These are phyloP conservation scores for Phortica magna DNA, from an alignment of 2,888 invertebrate species.

Conservation along the genomic window DNA sequence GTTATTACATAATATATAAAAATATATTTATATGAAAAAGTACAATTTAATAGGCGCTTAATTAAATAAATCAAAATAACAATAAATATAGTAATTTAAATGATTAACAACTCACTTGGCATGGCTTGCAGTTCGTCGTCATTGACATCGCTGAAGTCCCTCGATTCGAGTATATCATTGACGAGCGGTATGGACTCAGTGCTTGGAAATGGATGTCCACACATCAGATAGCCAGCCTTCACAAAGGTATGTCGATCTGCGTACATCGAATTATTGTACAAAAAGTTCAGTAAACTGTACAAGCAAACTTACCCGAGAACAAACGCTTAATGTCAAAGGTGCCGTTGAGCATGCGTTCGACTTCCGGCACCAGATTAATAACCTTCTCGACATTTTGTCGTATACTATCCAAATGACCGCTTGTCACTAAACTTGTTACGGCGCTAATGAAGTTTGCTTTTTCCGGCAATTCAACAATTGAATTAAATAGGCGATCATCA, in stretches of 20 bases:
- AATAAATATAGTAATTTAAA: not conserved
- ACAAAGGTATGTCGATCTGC: constrained; percentile 78
- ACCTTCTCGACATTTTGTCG: constrained; percentile 71
- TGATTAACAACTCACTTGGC: constrained; percentile 71
- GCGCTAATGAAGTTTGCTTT: constrained; percentile 75
- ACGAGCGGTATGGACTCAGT: constrained; percentile 76
- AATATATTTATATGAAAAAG: not conserved
- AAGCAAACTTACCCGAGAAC: constrained; percentile 72
- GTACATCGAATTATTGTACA: not conserved
- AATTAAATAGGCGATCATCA: constrained; percentile 73
- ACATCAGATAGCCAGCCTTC: constrained; percentile 81
- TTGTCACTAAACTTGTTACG: constrained; percentile 74
- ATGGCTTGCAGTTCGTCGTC: constrained; percentile 75
- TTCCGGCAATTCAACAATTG: constrained; percentile 74
- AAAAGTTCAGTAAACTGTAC: not conserved
- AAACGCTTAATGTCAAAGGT: constrained; percentile 75
- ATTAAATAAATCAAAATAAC: not conserved
- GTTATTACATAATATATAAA: not conserved
- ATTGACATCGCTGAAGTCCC: constrained; percentile 76
- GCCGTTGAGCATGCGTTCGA: constrained; percentile 71
- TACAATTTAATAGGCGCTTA: not conserved
- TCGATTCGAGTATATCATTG: constrained; percentile 74
- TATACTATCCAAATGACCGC: constrained; percentile 73
- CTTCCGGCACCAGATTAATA: constrained; percentile 69
- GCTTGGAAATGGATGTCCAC: constrained; percentile 81